Base-by-base conservation (phyloP, 2,797 vertebrate species). In the Leptatherina wallacei region DNA sequence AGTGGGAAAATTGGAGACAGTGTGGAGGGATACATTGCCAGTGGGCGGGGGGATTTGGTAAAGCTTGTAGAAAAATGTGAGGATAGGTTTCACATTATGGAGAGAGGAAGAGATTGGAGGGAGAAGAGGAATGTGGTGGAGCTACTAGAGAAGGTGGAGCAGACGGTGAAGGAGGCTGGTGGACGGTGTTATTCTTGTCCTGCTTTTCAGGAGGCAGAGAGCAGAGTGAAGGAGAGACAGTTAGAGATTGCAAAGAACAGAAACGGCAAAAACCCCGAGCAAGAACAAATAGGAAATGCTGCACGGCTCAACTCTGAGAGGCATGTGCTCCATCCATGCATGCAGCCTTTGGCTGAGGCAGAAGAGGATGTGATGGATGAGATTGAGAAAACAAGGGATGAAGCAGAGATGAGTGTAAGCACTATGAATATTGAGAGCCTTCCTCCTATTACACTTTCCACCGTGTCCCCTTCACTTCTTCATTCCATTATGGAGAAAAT, bases 101-200 rank as follows among this genome's bases (percentile, higher is more conserved):
- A 93, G 71, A 65, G 3, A 0, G 69, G 18, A 51, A 59, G 42
- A 35, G 72, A 58, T 10, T n/a, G 16, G 6, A 35, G 35, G 18
- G 71, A 54, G 16, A 60, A 51, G 12, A 32, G 22, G 22, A 90
- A 83, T 24, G 81, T 91, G 68, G 68, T 10, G 0, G 88, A 92
- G 71, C 77, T 95, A 47, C 77, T 95, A n/a, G 92, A 94, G 42
- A 94, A 94, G 82, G 91, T 95, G 79, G 89, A 93, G 63, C 94
- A 93, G 86, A 86, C 80, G 0, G 91, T 92, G 60, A 85, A 66
- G 27, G 95, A 95, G 77, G 88, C 85, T 0, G 92, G 92, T 35
- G 93, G 89, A 47, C 71, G 78, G 42, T 91, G 49, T 85, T 94
- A 92, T 72, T 91, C 88, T 29, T 73, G 77, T 65, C 88, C 89